A percentile compares a stretch with the other conserved stretches of the same genome.
Evolutionary conservation across 2,888 invertebrate species (phyloP).

Genomic region (Luffia ferchaultella): DNA sequence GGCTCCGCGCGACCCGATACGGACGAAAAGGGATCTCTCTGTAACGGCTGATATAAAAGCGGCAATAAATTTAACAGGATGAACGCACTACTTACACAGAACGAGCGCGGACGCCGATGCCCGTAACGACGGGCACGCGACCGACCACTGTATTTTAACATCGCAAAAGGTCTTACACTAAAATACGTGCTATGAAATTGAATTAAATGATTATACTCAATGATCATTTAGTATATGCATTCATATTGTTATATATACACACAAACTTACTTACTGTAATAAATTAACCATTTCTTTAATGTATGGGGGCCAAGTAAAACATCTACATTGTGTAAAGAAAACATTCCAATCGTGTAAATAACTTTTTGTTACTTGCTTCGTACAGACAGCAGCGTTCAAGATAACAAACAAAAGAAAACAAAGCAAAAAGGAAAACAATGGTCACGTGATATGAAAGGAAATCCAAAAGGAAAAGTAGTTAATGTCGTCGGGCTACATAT

Average conservation of each 20-base stretch:
- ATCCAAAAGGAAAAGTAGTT: constrained; percentile 43
- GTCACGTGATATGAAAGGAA: constrained; percentile 30
- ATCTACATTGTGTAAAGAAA: background rate
- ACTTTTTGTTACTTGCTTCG: background rate
- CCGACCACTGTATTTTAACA: constrained; percentile 36
- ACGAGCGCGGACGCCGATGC: constrained; percentile 47
- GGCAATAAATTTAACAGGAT: constrained; percentile 66
- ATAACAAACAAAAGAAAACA: background rate
- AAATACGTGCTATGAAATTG: constrained; percentile 12
- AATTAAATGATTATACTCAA: background rate
- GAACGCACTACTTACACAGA: constrained; percentile 64
- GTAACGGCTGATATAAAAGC: constrained; percentile 65
- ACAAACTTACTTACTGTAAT: background rate
- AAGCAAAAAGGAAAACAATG: constrained; percentile 24
- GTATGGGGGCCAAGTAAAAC: background rate
- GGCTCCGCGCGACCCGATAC: constrained; percentile 58
- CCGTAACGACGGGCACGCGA: constrained; percentile 52
- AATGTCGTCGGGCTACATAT: constrained; percentile 60
- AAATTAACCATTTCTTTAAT: background rate
- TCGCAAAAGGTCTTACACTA: constrained; percentile 14
- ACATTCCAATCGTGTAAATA: no score
- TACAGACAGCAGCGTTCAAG: background rate
- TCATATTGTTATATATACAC: no score
- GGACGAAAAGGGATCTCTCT: constrained; percentile 59
- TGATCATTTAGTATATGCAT: background rate